These are phyloP conservation scores for Euglossa dilemma DNA, from an alignment of 1,140 invertebrate genomes.

Conservation along the genomic window DNA sequence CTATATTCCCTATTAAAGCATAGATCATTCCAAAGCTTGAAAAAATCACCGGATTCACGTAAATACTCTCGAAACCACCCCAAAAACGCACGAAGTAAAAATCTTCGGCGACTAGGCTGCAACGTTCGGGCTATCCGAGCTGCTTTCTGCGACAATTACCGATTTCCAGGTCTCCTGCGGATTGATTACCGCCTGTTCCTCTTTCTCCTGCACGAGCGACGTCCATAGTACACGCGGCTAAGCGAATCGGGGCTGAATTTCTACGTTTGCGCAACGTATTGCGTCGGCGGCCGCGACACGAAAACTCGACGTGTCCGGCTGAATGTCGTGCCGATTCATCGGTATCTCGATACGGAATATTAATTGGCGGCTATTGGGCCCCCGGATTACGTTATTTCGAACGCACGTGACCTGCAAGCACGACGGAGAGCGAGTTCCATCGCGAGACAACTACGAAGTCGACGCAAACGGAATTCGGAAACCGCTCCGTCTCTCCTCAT, in stretches of 20 bases:
- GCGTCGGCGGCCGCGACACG: constrained; percentile 24
- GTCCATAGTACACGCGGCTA: not conserved
- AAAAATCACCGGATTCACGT: no score
- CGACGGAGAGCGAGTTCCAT: constrained; percentile 25
- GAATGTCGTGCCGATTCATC: constrained; percentile 50
- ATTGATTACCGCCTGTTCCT: constrained; percentile 28
- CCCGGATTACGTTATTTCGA: constrained; percentile 63
- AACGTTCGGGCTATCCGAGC: no score
- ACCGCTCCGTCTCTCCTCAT: not conserved
- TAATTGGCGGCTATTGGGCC: constrained; percentile 63
- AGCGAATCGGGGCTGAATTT: constrained; percentile 43
- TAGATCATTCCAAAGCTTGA: no score
- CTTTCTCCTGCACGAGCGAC: not conserved
- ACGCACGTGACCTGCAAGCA: constrained; percentile 58
- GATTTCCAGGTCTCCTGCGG: not conserved
- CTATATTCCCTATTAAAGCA: no score
- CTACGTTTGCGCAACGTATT: constrained; percentile 46
- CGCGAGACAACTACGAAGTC: constrained; percentile 41
- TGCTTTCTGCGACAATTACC: not conserved
- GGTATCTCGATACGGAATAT: constrained; percentile 64
- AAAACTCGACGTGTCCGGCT: constrained; percentile 41
- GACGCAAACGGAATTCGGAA: constrained; percentile 48
- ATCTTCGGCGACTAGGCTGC: no score
- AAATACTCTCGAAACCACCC: no score
- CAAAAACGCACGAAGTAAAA: no score